phyloP scores from a whole-genome alignment of 1,140 invertebrate genomes.

The Calycopis cecrops region DNA sequence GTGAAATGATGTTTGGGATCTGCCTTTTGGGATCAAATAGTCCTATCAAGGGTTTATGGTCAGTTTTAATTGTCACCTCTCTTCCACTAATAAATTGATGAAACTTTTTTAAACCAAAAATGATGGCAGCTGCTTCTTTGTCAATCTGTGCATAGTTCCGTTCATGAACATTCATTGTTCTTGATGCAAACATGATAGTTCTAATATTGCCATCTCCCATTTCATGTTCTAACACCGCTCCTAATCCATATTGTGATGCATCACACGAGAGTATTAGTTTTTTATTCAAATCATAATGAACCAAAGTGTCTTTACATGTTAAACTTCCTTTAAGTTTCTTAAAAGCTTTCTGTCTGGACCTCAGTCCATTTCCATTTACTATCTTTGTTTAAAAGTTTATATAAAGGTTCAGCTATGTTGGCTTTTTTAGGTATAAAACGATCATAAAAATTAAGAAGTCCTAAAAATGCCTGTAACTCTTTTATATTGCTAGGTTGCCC shows the following conservation, averaged over 20 bases:
- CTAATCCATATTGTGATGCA: conserved; percentile 65
- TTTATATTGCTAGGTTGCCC: too few species aligned
- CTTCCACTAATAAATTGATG: conserved; percentile 43
- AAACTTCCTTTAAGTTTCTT: conserved; percentile 38
- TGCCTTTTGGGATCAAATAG: conserved; percentile 53
- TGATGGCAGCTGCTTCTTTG: conserved; percentile 66
- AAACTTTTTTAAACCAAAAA: conserved; percentile 62
- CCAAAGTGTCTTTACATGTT: conserved; percentile 37
- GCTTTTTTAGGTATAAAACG: conserved; percentile 46
- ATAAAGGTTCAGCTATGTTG: conserved; percentile 20
- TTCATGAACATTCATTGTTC: conserved; percentile 33
- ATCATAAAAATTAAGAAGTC: conserved; percentile 51
- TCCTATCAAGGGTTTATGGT: conserved; percentile 66
- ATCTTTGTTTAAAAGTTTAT: conserved; percentile 20
- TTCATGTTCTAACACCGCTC: conserved; percentile 42
- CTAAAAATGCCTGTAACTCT: too few species aligned
- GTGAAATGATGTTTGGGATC: conserved; percentile 42
- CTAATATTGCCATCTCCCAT: conserved; percentile 42
- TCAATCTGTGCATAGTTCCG: conserved; percentile 32
- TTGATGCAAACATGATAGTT: conserved; percentile 65
- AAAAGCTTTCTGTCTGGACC: conserved; percentile 35
- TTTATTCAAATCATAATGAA: too few species aligned
- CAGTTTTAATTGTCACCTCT: conserved; percentile 33
- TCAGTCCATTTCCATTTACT: conserved; percentile 39
- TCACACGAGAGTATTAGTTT: conserved; percentile 48